A percentile compares a stretch with the other conserved stretches of the same genome.
Evolutionary conservation across 2,797 vertebrate species (phyloP).

Genomic region (Melanotaenia maccullochi): DNA sequence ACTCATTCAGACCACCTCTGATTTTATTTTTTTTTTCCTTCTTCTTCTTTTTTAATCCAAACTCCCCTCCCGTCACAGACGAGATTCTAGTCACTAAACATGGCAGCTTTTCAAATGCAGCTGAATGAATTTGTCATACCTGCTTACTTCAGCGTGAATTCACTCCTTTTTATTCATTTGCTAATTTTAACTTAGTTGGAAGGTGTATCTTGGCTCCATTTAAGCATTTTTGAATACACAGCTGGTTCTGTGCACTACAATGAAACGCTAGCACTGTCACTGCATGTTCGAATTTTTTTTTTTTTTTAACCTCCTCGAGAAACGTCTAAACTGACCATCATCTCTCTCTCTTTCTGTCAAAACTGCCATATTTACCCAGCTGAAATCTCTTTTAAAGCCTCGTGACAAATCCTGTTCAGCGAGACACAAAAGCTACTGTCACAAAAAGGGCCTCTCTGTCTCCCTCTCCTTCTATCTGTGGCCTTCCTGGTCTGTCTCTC

Average conservation of each 20-base stretch:
- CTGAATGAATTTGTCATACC: constrained; percentile 83
- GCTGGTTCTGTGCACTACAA: constrained; percentile 61
- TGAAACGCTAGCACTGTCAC: constrained; percentile 64
- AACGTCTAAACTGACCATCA: constrained; percentile 80
- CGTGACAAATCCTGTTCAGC: constrained; percentile 84
- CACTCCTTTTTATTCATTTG: constrained; percentile 77
- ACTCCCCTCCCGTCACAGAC: constrained; percentile 69
- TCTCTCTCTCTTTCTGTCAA: constrained; percentile 77
- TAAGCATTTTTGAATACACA: constrained; percentile 72
- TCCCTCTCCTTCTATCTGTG: constrained; percentile 42
- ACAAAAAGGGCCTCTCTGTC: constrained; percentile 74
- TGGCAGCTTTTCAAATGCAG: constrained; percentile 78
- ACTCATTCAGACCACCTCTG: constrained; percentile 57
- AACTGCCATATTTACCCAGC: constrained; percentile 81
- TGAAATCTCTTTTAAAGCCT: constrained; percentile 84
- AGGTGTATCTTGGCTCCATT: constrained; percentile 72
- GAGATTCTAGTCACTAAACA: constrained; percentile 70
- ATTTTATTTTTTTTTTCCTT: constrained; percentile 1
- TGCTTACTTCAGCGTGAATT: constrained; percentile 77
- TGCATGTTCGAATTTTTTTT: constrained; percentile 54
- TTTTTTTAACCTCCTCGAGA: constrained; percentile 57
- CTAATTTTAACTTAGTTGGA: constrained; percentile 77
- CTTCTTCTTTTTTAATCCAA: constrained; percentile 58
- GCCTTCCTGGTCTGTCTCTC: constrained; percentile 68
- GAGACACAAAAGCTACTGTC: constrained; percentile 83